Conservation (phyloP, 2,113 vertebrate species). For the Trogon melanurus region DNA sequence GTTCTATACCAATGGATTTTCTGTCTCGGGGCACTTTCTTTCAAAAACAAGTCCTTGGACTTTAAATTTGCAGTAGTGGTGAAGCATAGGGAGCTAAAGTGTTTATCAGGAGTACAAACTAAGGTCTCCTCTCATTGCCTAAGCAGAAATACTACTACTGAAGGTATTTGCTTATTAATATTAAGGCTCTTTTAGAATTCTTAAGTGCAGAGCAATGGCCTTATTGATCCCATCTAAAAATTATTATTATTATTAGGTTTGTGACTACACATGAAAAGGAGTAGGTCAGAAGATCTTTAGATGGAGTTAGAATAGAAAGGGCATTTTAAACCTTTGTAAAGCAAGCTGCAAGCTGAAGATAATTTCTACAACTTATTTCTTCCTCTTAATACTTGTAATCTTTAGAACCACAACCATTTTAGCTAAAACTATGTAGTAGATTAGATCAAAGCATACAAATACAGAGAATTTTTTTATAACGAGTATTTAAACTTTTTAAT, state of each 20-base stretch:
- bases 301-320: constrained; percentile 36
- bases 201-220: constrained; percentile 41
- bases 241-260: constrained; percentile 56
- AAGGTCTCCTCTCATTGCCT: constrained; percentile 30
- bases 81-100: background rate
- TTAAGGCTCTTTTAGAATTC: constrained; percentile 52
- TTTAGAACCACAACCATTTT: constrained; percentile 64
- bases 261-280: constrained; percentile 58
- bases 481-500: constrained; percentile 70
- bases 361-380: constrained; percentile 70
- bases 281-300: constrained; percentile 37
- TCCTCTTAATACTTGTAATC: constrained; percentile 63
- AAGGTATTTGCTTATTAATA: constrained; percentile 53
- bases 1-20: background rate
- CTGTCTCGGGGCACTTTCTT: background rate
- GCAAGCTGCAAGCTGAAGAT: constrained; percentile 73
- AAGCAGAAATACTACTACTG: constrained; percentile 32
- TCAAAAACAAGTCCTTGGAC: constrained; percentile 3
- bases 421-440: constrained; percentile 57
- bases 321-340: constrained; percentile 70
- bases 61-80: constrained; percentile 14
- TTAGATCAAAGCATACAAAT: constrained; percentile 73
- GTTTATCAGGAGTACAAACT: constrained; percentile 31
- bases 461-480: constrained; percentile 51
- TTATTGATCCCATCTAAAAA: constrained; percentile 51